Base-by-base conservation (phyloP, 2,888 invertebrate species). In the Parthenolecanium corni region DNA sequence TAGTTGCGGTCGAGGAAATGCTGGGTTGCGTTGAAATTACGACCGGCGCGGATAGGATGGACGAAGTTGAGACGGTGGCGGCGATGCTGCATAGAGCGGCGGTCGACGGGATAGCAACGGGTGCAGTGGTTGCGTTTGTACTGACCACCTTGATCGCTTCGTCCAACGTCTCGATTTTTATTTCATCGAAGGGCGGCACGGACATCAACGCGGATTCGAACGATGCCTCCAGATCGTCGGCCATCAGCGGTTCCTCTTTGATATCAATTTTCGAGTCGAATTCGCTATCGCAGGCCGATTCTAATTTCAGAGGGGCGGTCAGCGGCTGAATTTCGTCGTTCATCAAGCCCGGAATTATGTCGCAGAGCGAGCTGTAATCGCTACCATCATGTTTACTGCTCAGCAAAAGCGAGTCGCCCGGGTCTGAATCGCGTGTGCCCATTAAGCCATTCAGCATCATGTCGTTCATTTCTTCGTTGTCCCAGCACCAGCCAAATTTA, bases 401-500 rank as follows among this genome's bases (percentile, higher is more conserved):
- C 54, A 54, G 54, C 1, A 40, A 4, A 9, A 31, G 9, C 31
- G 31, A 31, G 9, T 31, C 31, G 31, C n/a, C 40, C 1, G 38
- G 23, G 16, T 54, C 40, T 40, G 40, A 16, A 24, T 54, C 40
- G 54, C 14, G 38, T 20, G 24, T 54, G 9, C 38, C 24, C 14
- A 54, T 16, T 14, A 54, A 54, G 38, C 42, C 54, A 23, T 54
- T 40, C 3, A n/a, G n/a, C n/a, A n/a, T n/a, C n/a, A 42, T 54
- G 16, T 54, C 54, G 54, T 40, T 23, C 5, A 54, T 11, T 3
- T 24, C 23, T 36, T n/a, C n/a, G n/a, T n/a, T n/a, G n/a, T 54
- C 54, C 21, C 21, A 40, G 3, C 23, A 38, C 54, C 54, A 54
- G 9, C 42, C 54, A 42, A 54, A 54, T 54, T 54, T 54, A 24